These are phyloP conservation scores for Drosophila pruinosa DNA, from an alignment of 1,140 invertebrate species.

Conservation along the genomic window DNA sequence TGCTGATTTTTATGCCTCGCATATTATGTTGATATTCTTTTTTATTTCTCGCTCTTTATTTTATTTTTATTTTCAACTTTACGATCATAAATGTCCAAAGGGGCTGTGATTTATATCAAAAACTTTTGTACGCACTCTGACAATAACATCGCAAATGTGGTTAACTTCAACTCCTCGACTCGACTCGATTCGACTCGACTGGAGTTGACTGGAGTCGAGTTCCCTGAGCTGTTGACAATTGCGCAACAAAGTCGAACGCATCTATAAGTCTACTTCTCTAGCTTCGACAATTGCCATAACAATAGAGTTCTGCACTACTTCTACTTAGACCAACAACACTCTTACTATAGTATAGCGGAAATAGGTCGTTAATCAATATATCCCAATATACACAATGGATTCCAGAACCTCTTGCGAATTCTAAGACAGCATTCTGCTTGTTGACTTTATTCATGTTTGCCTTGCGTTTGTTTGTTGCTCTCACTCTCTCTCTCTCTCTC, in stretches of 20 bases:
- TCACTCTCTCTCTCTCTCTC: not conserved
- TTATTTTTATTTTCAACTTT: slow-evolving; percentile 74
- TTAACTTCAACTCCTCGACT: not conserved
- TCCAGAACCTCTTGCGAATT: too few species aligned
- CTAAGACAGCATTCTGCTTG: too few species aligned
- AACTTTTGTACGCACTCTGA: slow-evolving; percentile 56
- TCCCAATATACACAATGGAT: too few species aligned
- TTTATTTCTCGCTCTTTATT: not conserved
- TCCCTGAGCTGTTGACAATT: slow-evolving; percentile 9
- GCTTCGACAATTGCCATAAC: not conserved
- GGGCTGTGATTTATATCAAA: slow-evolving; percentile 71
- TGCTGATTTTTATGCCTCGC: slow-evolving; percentile 55
- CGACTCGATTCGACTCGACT: not conserved
- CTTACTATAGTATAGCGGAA: too few species aligned
- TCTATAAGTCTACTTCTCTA: not conserved
- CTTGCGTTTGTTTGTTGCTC: not conserved
- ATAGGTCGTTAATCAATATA: too few species aligned
- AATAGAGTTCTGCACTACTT: too few species aligned
- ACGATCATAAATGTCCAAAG: slow-evolving; percentile 81
- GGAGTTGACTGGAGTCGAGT: not conserved
- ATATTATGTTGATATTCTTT: slow-evolving; percentile 37
- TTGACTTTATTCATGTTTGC: too few species aligned
- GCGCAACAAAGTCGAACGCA: not conserved
- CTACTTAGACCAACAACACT: too few species aligned
- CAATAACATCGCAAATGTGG: slow-evolving; percentile 1